These are phyloP conservation scores for Plusia festucae DNA, from an alignment of 2,888 invertebrate species.

Conservation along the genomic window DNA sequence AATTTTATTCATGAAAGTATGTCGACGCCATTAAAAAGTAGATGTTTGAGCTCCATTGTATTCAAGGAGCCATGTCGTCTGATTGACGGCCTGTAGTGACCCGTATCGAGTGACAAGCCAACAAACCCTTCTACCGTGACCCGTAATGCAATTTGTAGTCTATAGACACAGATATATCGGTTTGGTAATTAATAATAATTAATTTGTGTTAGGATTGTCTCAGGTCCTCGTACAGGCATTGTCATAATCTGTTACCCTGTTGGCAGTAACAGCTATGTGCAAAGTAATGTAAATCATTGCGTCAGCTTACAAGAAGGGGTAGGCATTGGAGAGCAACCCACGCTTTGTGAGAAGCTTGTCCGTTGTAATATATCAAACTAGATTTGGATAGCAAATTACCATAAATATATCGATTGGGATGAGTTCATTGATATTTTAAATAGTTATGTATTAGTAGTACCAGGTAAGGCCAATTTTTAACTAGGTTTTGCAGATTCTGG, in stretches of 20 bases:
- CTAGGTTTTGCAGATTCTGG: too few species aligned
- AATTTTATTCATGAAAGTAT: slow-evolving; percentile 62
- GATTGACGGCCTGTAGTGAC: slow-evolving; percentile 65
- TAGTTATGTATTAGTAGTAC: too few species aligned
- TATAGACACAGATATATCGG: slow-evolving; percentile 51
- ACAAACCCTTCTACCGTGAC: slow-evolving; percentile 45
- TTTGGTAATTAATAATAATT: slow-evolving; percentile 37
- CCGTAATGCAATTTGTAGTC: slow-evolving; percentile 57
- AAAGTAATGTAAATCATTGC: neutral
- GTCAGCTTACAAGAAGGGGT: neutral
- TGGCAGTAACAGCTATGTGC: neutral
- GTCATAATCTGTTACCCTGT: slow-evolving; percentile 3
- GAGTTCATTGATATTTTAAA: too few species aligned
- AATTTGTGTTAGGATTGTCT: neutral
- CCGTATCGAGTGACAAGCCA: slow-evolving; percentile 63
- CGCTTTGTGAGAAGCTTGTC: neutral
- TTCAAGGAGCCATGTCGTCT: slow-evolving; percentile 58
- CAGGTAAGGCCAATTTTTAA: too few species aligned
- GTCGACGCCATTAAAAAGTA: slow-evolving; percentile 64
- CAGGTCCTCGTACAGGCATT: neutral
- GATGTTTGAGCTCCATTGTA: slow-evolving; percentile 62
- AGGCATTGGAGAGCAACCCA: neutral
- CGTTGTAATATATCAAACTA: too few species aligned
- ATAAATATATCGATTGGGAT: too few species aligned
- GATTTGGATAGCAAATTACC: too few species aligned